Conservation (phyloP, 2,113 vertebrate genomes). For the Neolamprologus modestus region DNA sequence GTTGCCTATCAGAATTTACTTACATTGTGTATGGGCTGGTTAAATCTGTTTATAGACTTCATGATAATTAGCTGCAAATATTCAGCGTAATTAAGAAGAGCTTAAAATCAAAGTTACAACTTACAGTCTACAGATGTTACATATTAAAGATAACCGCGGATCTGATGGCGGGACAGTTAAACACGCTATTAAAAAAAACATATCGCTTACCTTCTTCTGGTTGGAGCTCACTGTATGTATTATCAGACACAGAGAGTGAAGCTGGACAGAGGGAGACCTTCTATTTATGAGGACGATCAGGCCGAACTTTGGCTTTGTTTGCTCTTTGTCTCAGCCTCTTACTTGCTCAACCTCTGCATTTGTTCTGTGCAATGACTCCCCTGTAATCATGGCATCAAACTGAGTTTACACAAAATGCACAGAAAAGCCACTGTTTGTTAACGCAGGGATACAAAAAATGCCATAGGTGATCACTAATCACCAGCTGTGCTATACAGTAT, state of each 20-base stretch:
- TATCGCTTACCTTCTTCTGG: not conserved
- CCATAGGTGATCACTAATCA: not conserved
- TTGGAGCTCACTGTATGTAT: not conserved
- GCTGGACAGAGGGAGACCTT: not conserved
- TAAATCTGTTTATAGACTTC: not conserved
- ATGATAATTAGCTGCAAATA: not conserved
- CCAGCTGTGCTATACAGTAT: not conserved
- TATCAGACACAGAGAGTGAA: not conserved
- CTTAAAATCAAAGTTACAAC: not conserved
- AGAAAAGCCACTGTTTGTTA: not conserved
- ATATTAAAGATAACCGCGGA: not conserved
- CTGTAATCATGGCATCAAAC: not conserved
- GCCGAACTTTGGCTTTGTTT: constrained; percentile 56
- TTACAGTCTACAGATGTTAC: not conserved
- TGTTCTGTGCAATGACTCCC: constrained; percentile 24
- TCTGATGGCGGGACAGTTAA: not conserved
- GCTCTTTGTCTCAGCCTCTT: not conserved
- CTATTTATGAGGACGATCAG: not conserved
- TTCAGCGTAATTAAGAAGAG: not conserved
- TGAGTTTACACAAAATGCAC: not conserved
- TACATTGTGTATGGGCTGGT: not conserved
- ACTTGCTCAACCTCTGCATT: constrained; percentile 6
- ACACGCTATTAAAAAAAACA: not conserved
- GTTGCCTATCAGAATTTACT: not conserved
- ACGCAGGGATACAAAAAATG: not conserved